A percentile compares a stretch with the other conserved stretches of the same genome.
phyloP scores from a whole-genome alignment of 2,888 invertebrate genomes.

The Byasa hedistus region DNA sequence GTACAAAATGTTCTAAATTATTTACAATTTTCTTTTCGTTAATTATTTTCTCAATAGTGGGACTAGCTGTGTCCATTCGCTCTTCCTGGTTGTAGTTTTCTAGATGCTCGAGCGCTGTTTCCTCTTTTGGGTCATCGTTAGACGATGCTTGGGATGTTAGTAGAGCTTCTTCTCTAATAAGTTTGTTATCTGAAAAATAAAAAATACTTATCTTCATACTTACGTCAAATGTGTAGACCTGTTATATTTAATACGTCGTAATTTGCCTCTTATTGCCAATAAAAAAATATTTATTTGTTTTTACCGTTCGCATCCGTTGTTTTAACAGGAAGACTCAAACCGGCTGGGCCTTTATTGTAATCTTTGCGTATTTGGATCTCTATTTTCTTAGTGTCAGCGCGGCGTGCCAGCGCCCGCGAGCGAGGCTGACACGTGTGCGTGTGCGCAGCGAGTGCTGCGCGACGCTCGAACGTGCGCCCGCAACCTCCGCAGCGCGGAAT shows the following conservation, averaged over 20 bases:
- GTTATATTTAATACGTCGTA: too few relatives aligned
- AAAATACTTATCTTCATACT: not conserved
- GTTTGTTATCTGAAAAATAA: slow-evolving; percentile 19
- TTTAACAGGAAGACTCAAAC: slow-evolving; percentile 37
- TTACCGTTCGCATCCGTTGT: slow-evolving; percentile 28
- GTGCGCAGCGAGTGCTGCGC: slow-evolving; percentile 86
- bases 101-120: slow-evolving; percentile 1
- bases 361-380: slow-evolving; percentile 73
- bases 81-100: slow-evolving; percentile 9
- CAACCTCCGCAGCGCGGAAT: slow-evolving; percentile 84
- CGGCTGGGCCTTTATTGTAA: slow-evolving; percentile 58
- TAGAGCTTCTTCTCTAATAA: slow-evolving; percentile 17
- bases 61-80: slow-evolving; percentile 8
- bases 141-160: slow-evolving; percentile 9
- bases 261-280: too few relatives aligned
- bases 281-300: not conserved
- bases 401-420: slow-evolving; percentile 50
- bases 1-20: slow-evolving; percentile 33
- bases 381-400: slow-evolving; percentile 55
- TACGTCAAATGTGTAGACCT: not conserved
- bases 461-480: slow-evolving; percentile 85
- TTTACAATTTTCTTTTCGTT: slow-evolving; percentile 28
- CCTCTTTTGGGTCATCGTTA: slow-evolving; percentile 10
- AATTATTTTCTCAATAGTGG: slow-evolving; percentile 17
- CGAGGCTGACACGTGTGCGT: slow-evolving; percentile 83